phyloP scores from a whole-genome alignment of 2,797 vertebrate species.

The Siniperca scherzeri region DNA sequence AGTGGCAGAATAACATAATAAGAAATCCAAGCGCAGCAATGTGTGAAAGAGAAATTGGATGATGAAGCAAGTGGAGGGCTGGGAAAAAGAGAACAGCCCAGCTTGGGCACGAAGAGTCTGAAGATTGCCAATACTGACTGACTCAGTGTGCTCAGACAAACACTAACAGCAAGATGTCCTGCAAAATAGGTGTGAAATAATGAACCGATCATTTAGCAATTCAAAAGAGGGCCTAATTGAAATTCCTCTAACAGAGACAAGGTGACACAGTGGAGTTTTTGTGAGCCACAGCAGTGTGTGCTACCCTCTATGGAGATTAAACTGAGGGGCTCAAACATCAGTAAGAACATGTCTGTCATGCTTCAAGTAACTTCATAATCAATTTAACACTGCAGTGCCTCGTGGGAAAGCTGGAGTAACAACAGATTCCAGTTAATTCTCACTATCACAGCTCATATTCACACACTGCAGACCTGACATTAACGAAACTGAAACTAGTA shows the following conservation, averaged over 20 bases:
- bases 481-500: constrained; percentile 5
- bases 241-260: constrained; percentile 22
- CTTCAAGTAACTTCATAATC: constrained; percentile 46
- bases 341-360: constrained; percentile 31
- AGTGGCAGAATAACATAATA: constrained; percentile 60
- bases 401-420: constrained; percentile 34
- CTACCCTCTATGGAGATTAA: constrained; percentile 5
- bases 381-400: constrained; percentile 43
- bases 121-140: constrained; percentile 44
- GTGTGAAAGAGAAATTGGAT: constrained; percentile 62
- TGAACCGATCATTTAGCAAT: constrained; percentile 45
- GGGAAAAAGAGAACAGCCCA: constrained; percentile 36
- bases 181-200: constrained; percentile 48
- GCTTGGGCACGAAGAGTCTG: constrained; percentile 17
- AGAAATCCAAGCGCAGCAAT: constrained; percentile 50
- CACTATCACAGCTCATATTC: constrained; percentile 4
- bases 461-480: constrained; percentile 8
- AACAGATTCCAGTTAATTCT: constrained; percentile 34
- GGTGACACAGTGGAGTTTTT: constrained; percentile 35
- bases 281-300: constrained; percentile 13
- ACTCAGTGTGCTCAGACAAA: constrained; percentile 49
- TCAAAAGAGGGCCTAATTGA: constrained; percentile 39
- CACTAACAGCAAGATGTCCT: constrained; percentile 34
- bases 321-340: constrained; percentile 32
- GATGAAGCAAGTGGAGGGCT: constrained; percentile 44